Evolutionary conservation across 2,888 invertebrate species (phyloP).

Genomic region (Morpho deidamia): DNA sequence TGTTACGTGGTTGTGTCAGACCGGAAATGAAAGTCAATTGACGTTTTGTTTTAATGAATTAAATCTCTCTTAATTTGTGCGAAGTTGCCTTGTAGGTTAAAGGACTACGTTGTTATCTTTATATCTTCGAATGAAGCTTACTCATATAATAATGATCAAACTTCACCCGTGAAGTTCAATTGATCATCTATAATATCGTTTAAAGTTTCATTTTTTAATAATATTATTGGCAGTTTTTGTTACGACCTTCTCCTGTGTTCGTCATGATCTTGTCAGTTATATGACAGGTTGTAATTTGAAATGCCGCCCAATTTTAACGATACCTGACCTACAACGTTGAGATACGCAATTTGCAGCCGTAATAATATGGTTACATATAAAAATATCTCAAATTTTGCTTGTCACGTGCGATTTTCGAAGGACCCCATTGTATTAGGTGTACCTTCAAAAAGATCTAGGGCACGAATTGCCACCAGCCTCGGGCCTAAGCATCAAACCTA

Average conservation of each 20-base stretch:
- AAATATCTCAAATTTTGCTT: constrained; percentile 27
- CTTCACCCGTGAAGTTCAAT: no score
- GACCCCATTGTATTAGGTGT: constrained; percentile 40
- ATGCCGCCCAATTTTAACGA: constrained; percentile 38
- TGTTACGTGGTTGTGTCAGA: no score
- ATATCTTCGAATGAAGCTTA: no score
- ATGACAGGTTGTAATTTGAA: constrained; percentile 73
- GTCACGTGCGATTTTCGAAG: constrained; percentile 28
- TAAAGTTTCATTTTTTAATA: constrained; percentile 12
- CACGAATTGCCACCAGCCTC: constrained; percentile 68
- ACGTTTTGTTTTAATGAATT: no score
- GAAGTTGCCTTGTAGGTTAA: no score
- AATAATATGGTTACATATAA: constrained; percentile 25
- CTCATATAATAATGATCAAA: no score
- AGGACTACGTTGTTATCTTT: no score
- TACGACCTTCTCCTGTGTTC: constrained; percentile 59
- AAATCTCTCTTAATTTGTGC: no score
- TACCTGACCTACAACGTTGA: constrained; percentile 26
- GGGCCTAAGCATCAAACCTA: constrained; percentile 61
- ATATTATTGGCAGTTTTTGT: constrained; percentile 28
- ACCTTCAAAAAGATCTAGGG: constrained; percentile 67
- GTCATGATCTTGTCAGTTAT: constrained; percentile 62
- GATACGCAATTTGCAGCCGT: constrained; percentile 32
- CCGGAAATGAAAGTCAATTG: no score
- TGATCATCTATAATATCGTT: constrained; percentile 2